These are phyloP conservation scores for Harpagifer antarcticus DNA, from an alignment of 2,797 vertebrate genomes.

Conservation along the genomic window DNA sequence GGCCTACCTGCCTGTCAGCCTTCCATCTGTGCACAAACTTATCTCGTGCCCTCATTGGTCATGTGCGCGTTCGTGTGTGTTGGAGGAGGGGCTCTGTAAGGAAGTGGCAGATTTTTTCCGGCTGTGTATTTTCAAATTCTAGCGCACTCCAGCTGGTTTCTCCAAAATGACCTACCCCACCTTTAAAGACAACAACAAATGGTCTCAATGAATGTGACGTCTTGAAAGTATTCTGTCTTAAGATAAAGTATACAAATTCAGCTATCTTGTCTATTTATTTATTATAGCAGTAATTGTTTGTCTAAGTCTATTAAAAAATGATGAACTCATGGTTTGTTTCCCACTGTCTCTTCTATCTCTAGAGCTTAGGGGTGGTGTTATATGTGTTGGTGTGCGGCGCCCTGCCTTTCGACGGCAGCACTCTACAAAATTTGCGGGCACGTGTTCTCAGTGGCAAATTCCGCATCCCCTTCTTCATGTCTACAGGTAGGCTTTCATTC, in stretches of 20 bases:
- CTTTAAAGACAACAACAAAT: not conserved
- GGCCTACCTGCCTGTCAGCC: too few relatives aligned
- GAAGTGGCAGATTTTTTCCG: too few relatives aligned
- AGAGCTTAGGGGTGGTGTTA: constrained; percentile 97
- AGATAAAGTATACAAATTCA: not conserved
- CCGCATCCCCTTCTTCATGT: constrained; percentile 99
- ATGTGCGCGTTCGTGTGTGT: too few relatives aligned
- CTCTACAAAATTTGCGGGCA: constrained; percentile 96
- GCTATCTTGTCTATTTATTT: not conserved
- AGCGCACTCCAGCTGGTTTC: too few relatives aligned
- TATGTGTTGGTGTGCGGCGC: constrained; percentile 98
- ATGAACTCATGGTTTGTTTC: not conserved
- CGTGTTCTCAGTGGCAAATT: constrained; percentile 98
- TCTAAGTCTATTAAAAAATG: not conserved
- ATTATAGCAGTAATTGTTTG: not conserved
- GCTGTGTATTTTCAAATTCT: too few relatives aligned
- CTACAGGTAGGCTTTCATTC: constrained; percentile 84
- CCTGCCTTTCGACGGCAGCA: constrained; percentile 97
- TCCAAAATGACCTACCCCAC: too few relatives aligned
- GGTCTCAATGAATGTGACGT: not conserved
- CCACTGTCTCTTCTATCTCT: constrained; percentile 18
- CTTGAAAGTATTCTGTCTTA: not conserved
- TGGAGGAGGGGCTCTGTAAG: too few relatives aligned
- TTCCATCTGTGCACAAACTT: too few relatives aligned
- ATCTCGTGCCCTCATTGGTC: too few relatives aligned